Base-by-base conservation (phyloP, 1,140 invertebrate species). In the Euura lappo region DNA sequence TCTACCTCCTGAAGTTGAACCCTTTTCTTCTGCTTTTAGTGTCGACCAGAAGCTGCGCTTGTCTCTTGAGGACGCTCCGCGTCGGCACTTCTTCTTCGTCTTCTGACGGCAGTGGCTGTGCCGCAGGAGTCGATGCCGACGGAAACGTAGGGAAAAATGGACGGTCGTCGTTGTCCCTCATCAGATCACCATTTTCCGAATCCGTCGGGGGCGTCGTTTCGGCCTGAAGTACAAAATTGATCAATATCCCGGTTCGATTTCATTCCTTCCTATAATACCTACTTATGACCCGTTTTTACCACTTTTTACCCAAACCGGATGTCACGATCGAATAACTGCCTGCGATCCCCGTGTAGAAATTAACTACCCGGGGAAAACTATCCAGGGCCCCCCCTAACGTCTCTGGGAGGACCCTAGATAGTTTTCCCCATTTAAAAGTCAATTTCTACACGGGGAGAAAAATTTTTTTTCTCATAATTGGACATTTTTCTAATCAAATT, bases 1-100 rank as follows among this genome's bases (percentile, higher is more conserved):
- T 60, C 51, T 77, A 87, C 84, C 84, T 78, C 76, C 80, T 84
- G 2, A 87, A 82, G 68, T 75, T 81, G 77, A 92, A 93, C 13
- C 91, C 92, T 86, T 94, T 95, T 71, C 93, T 90, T 66, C 94
- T 89, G 68, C 92, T 94, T 83, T 95, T 96, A 2, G 94, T 93
- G 83, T 96, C 95, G 11, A 96, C 91, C 44, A 95, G 93, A 4
- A 95, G 85, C 81, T 95, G 94, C 2, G 95, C 94, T 84, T 96
- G 94, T 74, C 93, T 88, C 85, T 96, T 96, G 47, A 97, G 85
- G 78, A 91, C 92, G 71, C 90, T 92, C 77, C 95, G 89, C 0
- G 94, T 93, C 1, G 94, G 93, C 65, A 96, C 92, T 82, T 96
- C 95, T 72, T 94, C 94, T 79, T 95, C 94, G 75, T 96, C 94